Evolutionary conservation across 2,797 vertebrate genomes (phyloP).

Genomic region (Pipistrellus pygmaeus): DNA sequence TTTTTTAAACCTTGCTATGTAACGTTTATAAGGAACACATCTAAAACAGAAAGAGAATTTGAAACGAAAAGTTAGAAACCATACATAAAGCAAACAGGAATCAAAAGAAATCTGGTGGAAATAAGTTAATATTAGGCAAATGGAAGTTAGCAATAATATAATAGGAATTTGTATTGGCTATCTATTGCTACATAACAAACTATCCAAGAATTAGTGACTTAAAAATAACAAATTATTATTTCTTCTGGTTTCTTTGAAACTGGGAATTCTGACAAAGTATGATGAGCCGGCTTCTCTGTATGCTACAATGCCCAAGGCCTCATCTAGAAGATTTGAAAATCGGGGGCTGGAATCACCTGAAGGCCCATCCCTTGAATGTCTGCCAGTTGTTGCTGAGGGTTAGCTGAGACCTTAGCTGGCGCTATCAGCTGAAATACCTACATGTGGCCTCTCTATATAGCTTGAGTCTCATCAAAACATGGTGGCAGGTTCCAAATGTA

Average conservation of each 20-base stretch:
- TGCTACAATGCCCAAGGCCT: not conserved
- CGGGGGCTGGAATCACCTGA: not conserved
- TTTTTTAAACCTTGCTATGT: not conserved
- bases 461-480: not conserved
- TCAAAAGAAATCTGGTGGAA: not conserved
- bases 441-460: not conserved
- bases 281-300: not conserved
- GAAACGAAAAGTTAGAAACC: slow-evolving; percentile 23
- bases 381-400: not conserved
- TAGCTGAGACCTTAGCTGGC: not conserved
- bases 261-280: not conserved
- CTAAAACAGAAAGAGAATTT: slow-evolving; percentile 34
- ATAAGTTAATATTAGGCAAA: not conserved
- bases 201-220: not conserved
- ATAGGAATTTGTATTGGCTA: not conserved
- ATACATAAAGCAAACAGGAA: slow-evolving; percentile 16
- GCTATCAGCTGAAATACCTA: not conserved
- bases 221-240: slow-evolving; percentile 12
- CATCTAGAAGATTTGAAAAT: not conserved
- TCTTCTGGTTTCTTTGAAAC: not conserved
- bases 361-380: not conserved
- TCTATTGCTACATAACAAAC: not conserved
- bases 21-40: slow-evolving; percentile 29
- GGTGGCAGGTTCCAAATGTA: not conserved
- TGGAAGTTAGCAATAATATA: not conserved